Conservation (phyloP, 2,113 vertebrate genomes). For the Leiothrix lutea region DNA sequence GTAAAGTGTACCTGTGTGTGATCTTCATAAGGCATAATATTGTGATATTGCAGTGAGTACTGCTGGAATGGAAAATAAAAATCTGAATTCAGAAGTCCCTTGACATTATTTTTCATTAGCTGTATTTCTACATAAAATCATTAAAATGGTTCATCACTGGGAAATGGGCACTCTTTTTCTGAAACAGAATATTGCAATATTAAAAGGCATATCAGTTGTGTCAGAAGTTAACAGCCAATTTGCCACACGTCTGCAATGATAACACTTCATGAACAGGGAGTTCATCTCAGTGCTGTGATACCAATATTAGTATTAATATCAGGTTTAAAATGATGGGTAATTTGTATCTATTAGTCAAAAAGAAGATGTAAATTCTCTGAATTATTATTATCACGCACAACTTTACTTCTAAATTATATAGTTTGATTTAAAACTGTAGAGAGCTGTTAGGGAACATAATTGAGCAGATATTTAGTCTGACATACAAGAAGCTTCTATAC, state of each 20-base stretch:
- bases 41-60: slow-evolving; percentile 11
- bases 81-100: slow-evolving; percentile 22
- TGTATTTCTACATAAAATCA: slow-evolving; percentile 57
- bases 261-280: slow-evolving; percentile 45
- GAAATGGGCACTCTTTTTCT: slow-evolving; percentile 32
- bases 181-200: slow-evolving; percentile 44
- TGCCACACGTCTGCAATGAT: slow-evolving; percentile 63
- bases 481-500: not conserved
- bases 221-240: slow-evolving; percentile 72
- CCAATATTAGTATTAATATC: slow-evolving; percentile 60
- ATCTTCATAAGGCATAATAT: slow-evolving; percentile 33
- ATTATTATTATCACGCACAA: slow-evolving; percentile 43
- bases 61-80: slow-evolving; percentile 23
- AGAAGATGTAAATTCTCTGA: slow-evolving; percentile 38
- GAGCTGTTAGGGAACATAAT: slow-evolving; percentile 37
- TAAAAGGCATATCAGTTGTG: slow-evolving; percentile 56
- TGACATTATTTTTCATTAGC: slow-evolving; percentile 58
- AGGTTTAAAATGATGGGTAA: slow-evolving; percentile 49
- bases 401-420: slow-evolving; percentile 47
- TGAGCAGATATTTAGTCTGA: slow-evolving; percentile 28
- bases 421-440: slow-evolving; percentile 46
- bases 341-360: slow-evolving; percentile 65
- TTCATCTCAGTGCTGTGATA: slow-evolving; percentile 55
- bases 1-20: not conserved
- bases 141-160: slow-evolving; percentile 53